Conservation (phyloP, 2,113 vertebrate species). For the Xenus cinereus region DNA sequence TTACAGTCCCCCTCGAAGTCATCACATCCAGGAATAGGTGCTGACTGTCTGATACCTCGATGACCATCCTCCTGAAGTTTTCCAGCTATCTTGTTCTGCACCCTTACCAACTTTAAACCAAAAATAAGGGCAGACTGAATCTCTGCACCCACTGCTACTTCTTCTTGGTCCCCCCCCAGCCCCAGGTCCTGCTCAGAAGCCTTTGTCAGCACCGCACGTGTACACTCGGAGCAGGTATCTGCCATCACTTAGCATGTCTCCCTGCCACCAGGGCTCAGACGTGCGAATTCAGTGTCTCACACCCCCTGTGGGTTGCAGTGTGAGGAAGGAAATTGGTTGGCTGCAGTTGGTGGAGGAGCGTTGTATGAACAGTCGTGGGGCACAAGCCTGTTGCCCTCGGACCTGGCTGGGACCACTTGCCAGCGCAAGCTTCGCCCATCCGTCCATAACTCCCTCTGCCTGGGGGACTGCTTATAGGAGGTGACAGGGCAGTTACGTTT, state of each 20-base stretch:
- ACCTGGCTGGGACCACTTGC: not conserved
- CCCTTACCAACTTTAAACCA: not conserved
- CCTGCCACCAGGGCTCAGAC: not conserved
- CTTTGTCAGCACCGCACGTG: not conserved
- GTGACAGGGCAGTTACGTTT: not conserved
- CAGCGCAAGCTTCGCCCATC: not conserved
- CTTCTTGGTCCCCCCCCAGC: too few species aligned
- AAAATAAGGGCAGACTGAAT: not conserved
- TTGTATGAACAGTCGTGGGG: not conserved
- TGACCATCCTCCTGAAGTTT: not conserved
- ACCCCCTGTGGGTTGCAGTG: not conserved
- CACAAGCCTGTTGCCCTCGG: not conserved
- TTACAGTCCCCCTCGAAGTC: not conserved
- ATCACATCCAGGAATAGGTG: not conserved
- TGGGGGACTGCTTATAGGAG: fast-evolving
- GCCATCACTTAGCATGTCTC: not conserved
- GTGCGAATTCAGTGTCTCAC: slow-evolving; percentile 44
- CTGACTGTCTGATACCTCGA: not conserved
- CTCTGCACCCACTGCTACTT: not conserved
- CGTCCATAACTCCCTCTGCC: not conserved
- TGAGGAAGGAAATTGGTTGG: slow-evolving; percentile 10
- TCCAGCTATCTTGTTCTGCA: not conserved
- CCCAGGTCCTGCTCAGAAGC: not conserved
- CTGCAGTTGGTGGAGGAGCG: not conserved
- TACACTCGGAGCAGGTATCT: not conserved